phyloP scores from a whole-genome alignment of 2,888 invertebrate species.

The Chloroclysta siterata region DNA sequence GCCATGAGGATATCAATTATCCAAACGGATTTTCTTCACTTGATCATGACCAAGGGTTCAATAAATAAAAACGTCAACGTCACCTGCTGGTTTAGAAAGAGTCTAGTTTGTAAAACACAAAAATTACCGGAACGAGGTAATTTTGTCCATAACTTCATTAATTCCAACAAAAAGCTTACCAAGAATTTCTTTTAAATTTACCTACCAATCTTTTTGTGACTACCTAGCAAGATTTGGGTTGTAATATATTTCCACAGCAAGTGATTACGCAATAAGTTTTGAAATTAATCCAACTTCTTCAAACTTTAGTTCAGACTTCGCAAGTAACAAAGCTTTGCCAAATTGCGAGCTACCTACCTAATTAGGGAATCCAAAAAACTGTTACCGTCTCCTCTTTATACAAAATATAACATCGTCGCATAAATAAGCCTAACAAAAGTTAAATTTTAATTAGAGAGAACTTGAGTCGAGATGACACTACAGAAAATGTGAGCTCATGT shows the following conservation, averaged over 20 bases:
- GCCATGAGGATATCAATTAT: too few relatives aligned
- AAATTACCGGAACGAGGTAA: too few relatives aligned
- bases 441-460: conserved; percentile 56
- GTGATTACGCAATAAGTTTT: conserved; percentile 17
- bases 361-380: conserved; percentile 23
- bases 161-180: too few relatives aligned
- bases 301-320: conserved; percentile 21
- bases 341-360: conserved; percentile 13
- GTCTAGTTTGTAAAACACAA: too few relatives aligned
- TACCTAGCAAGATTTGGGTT: not conserved
- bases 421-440: conserved; percentile 47
- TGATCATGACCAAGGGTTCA: too few relatives aligned
- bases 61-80: too few relatives aligned
- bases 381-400: conserved; percentile 21
- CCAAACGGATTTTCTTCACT: too few relatives aligned
- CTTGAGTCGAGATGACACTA: conserved; percentile 43
- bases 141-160: too few relatives aligned
- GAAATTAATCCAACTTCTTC: conserved; percentile 19
- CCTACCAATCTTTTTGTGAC: not conserved
- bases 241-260: not conserved
- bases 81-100: too few relatives aligned
- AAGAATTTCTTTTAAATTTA: too few relatives aligned
- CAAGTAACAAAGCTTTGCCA: conserved; percentile 22
- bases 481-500: conserved; percentile 34
- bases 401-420: conserved; percentile 35